A percentile compares a stretch with the other conserved stretches of the same genome.
These are phyloP conservation scores for Trematomus bernacchii DNA, from an alignment of 2,797 vertebrate genomes.

Conservation along the genomic window DNA sequence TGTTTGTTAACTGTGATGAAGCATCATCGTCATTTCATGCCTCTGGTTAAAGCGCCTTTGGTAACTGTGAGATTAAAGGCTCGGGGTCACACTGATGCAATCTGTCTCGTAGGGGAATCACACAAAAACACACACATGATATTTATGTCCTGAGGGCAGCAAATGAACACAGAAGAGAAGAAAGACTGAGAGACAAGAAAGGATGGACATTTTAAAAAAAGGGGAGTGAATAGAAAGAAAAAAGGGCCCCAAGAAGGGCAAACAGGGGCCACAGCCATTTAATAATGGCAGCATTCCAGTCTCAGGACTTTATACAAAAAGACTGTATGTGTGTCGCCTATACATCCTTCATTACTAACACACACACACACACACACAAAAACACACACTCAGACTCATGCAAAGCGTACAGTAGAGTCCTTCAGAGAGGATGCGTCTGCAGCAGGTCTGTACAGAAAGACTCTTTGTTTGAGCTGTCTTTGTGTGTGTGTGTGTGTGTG, in stretches of 20 bases:
- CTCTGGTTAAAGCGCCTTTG: slow-evolving; percentile 35
- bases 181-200: background rate
- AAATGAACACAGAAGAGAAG: background rate
- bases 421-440: slow-evolving; percentile 67
- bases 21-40: slow-evolving; percentile 16
- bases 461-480: slow-evolving; percentile 76
- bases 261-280: slow-evolving; percentile 35
- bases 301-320: slow-evolving; percentile 56
- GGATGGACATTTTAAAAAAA: slow-evolving; percentile 1
- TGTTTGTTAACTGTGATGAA: background rate
- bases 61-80: slow-evolving; percentile 33
- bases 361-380: slow-evolving; percentile 37
- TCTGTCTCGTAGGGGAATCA: slow-evolving; percentile 14
- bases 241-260: slow-evolving; percentile 34
- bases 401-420: slow-evolving; percentile 73
- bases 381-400: slow-evolving; percentile 34
- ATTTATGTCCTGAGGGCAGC: slow-evolving; percentile 25
- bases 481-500: slow-evolving; percentile 53
- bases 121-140: slow-evolving; percentile 10
- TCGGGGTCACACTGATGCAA: slow-evolving; percentile 40
- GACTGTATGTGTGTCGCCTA: slow-evolving; percentile 42
- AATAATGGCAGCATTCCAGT: slow-evolving; percentile 62
- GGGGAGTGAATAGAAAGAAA: background rate
- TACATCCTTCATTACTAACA: slow-evolving; percentile 44
- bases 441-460: slow-evolving; percentile 75